Percentiles rank a stretch among this genome's conserved stretches.
Conservation (phyloP, 2,113 vertebrate genomes). For the Odocoileus hemionus region DNA sequence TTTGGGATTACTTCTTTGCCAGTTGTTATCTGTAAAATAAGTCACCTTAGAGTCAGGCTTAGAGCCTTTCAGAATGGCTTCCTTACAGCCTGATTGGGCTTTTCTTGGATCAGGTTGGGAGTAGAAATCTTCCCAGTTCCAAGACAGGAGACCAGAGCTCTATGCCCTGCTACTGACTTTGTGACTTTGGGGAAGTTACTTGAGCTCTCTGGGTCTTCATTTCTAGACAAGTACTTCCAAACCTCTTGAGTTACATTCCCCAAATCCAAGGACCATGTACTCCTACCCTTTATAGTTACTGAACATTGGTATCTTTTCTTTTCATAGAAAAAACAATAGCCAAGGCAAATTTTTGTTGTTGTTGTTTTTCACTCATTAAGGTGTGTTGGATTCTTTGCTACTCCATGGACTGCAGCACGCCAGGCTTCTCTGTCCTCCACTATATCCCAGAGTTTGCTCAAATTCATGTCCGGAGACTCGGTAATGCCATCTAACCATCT, state of each 20-base stretch:
- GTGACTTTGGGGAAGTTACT: not conserved
- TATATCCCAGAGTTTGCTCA: not conserved
- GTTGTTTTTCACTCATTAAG: not conserved
- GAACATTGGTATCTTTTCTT: not conserved
- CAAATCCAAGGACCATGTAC: not conserved
- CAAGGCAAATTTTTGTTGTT: not conserved
- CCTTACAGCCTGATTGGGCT: not conserved
- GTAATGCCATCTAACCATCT: not conserved
- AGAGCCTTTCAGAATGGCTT: not conserved
- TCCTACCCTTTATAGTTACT: not conserved
- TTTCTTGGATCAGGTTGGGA: not conserved
- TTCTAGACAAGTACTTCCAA: not conserved
- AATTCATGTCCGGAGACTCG: not conserved
- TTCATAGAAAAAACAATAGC: not conserved
- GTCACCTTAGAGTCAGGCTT: not conserved
- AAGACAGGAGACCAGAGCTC: not conserved
- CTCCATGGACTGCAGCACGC: not conserved
- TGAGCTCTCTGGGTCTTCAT: not conserved
- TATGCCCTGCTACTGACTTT: not conserved
- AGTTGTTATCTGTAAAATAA: not conserved
- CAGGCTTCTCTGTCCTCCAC: not conserved
- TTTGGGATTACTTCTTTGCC: not conserved
- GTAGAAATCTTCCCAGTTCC: not conserved
- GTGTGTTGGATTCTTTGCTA: not conserved
- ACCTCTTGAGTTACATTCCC: not conserved